Evolutionary conservation across 2,888 invertebrate species (phyloP).

Genomic region (Empis stercorea): DNA sequence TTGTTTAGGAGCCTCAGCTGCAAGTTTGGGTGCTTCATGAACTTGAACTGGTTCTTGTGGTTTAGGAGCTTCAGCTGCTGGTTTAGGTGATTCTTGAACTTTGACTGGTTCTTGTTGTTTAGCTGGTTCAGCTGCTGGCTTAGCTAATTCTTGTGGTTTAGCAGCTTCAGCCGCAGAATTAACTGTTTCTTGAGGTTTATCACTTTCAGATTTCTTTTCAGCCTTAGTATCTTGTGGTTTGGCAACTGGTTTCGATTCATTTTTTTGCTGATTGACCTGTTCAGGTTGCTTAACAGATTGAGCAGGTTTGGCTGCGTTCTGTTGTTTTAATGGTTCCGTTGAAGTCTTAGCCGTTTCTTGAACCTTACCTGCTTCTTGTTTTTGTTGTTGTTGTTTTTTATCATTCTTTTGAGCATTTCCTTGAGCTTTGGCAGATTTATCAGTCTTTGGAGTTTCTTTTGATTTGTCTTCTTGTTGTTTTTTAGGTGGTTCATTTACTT

Average conservation of each 20-base stretch:
- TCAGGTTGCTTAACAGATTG: conserved; percentile 5
- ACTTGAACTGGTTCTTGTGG: conserved; percentile 37
- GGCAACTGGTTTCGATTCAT: background rate
- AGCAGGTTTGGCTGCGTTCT: conserved; percentile 5
- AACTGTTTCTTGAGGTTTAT: background rate
- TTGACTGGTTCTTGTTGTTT: background rate
- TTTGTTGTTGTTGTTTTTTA: background rate
- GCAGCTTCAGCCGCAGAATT: background rate
- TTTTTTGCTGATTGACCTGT: conserved; percentile 5
- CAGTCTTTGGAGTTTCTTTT: conserved; percentile 10
- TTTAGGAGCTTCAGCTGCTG: conserved; percentile 82
- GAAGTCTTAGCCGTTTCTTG: conserved; percentile 38
- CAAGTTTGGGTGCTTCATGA: conserved; percentile 43
- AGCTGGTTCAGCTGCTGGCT: background rate
- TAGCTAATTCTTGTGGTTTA: background rate
- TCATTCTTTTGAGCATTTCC: background rate
- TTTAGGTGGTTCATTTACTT: background rate
- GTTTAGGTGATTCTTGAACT: conserved; percentile 33
- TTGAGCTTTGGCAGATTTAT: conserved; percentile 5
- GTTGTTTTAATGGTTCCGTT: conserved; percentile 6
- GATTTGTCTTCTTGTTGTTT: background rate
- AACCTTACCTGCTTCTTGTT: background rate
- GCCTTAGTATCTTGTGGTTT: conserved; percentile 2
- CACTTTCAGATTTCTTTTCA: background rate
- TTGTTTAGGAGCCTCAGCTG: conserved; percentile 48